Evolutionary conservation across 2,888 invertebrate species (phyloP).

Genomic region (Neoaliturus tenellus): DNA sequence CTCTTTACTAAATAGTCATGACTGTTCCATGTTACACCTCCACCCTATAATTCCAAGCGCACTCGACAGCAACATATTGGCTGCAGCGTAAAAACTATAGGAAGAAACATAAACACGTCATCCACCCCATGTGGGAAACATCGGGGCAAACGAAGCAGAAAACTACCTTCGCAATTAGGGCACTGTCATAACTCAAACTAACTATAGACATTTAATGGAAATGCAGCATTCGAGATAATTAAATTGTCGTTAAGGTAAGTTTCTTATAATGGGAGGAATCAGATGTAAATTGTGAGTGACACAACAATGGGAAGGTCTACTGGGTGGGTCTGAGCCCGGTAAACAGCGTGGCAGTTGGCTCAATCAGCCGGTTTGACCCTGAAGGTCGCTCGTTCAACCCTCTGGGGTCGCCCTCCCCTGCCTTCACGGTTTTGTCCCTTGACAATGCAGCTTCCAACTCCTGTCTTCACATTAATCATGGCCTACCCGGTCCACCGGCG

Average conservation of each 20-base stretch:
- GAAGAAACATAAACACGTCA: not conserved
- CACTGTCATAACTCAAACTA: not conserved
- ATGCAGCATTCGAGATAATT: not conserved
- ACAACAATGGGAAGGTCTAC: conserved; percentile 1
- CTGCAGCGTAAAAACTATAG: no score
- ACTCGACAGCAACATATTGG: no score
- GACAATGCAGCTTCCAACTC: conserved; percentile 7
- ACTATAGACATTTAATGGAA: conserved; percentile 17
- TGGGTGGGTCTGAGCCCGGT: not conserved
- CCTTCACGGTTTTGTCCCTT: not conserved
- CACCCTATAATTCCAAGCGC: no score
- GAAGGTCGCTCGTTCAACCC: conserved; percentile 4
- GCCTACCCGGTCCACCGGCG: not conserved
- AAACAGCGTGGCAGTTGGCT: conserved; percentile 12
- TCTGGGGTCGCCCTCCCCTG: conserved; percentile 4
- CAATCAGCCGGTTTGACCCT: conserved; percentile 6
- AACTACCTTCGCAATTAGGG: not conserved
- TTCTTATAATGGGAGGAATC: conserved; percentile 23
- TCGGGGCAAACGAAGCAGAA: not conserved
- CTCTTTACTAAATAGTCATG: no score
- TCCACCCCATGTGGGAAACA: not conserved
- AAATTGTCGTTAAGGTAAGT: conserved; percentile 24
- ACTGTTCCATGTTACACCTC: no score
- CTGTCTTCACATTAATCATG: conserved; percentile 10
- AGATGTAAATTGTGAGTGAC: conserved; percentile 16